These are phyloP conservation scores for Aleadryas rufinucha DNA, from an alignment of 2,113 vertebrate genomes.

Conservation along the genomic window DNA sequence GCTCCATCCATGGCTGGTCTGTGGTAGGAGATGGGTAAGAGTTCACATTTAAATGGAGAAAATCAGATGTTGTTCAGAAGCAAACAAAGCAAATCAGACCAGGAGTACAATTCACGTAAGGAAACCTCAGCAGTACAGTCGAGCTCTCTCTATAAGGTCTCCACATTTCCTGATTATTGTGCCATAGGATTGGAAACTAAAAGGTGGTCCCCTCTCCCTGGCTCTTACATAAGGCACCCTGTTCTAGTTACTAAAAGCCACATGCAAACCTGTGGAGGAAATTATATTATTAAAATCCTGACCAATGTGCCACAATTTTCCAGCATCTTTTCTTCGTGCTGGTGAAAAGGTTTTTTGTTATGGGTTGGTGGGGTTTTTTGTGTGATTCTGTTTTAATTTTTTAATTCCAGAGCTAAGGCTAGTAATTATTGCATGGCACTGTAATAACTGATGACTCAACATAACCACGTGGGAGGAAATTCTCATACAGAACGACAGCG, in stretches of 20 bases:
- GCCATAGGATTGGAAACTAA: not conserved
- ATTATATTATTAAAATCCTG: not conserved
- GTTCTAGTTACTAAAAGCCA: not conserved
- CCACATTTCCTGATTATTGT: not conserved
- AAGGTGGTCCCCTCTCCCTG: not conserved
- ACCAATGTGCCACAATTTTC: not conserved
- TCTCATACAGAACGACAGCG: not conserved
- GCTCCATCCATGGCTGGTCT: slow-evolving; percentile 43
- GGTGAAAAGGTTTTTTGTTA: not conserved
- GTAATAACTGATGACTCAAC: not conserved
- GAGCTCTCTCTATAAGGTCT: slow-evolving; percentile 16
- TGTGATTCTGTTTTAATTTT: not conserved
- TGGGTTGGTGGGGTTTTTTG: fast-evolving
- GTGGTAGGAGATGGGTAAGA: slow-evolving; percentile 10
- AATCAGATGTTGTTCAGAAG: slow-evolving; percentile 44
- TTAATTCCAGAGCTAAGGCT: not conserved
- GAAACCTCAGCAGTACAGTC: slow-evolving; percentile 48
- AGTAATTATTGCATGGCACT: not conserved
- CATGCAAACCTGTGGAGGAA: not conserved
- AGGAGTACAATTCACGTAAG: not conserved
- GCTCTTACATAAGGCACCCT: not conserved
- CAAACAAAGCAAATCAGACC: slow-evolving; percentile 34
- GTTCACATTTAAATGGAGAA: slow-evolving; percentile 31
- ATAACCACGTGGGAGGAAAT: not conserved
- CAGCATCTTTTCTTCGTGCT: not conserved